Base-by-base conservation (phyloP, 2,888 invertebrate species). In the Melanostoma scalare region DNA sequence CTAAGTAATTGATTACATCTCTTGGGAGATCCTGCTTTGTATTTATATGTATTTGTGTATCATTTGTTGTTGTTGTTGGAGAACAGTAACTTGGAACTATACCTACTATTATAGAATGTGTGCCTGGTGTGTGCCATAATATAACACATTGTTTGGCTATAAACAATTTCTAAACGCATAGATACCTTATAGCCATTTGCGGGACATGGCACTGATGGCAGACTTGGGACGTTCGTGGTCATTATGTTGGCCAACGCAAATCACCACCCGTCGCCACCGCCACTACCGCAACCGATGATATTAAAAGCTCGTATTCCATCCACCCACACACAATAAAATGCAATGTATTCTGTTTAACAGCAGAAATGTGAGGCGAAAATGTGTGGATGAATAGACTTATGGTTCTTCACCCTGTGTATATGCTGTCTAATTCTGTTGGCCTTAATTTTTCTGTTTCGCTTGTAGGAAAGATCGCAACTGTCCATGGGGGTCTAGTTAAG, bases 1-100 rank as follows among this genome's bases (percentile, higher is more conserved):
- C 88, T 90, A 90, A 90, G 90, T 90, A 90, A 90, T 90, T 90
- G 90, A 90, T 90, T 90, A 90, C 90, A 88, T 90, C 90, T 89
- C 90, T 85, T 86, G 90, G 89, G 90, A 90, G 76, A 76, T 36
- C 56, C 72, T 44, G 36, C 6, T 48, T 10, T 36, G 6, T 68
- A 42, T 56, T 0, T 31, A 53, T 38, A 1, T 77, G 42, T 33
- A 60, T 40, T 4, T 42, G 4, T 40, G 36, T 72, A 53, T 52
- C 38, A n/a, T 38, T 76, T 56, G 40, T 48, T 50, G 38, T 65
- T 48, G 30, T 35, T 30, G 33, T 35, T 2, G 36, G 30, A 31
- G 36, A 63, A 48, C 10, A 20, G 20, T n/a, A 20, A 10, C 10
- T 44, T n/a, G n/a, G 10, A 61, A 35, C 35, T n/a, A n/a, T n/a